Conservation (phyloP, 1,140 invertebrate species). For the Drosophila aff. region DNA sequence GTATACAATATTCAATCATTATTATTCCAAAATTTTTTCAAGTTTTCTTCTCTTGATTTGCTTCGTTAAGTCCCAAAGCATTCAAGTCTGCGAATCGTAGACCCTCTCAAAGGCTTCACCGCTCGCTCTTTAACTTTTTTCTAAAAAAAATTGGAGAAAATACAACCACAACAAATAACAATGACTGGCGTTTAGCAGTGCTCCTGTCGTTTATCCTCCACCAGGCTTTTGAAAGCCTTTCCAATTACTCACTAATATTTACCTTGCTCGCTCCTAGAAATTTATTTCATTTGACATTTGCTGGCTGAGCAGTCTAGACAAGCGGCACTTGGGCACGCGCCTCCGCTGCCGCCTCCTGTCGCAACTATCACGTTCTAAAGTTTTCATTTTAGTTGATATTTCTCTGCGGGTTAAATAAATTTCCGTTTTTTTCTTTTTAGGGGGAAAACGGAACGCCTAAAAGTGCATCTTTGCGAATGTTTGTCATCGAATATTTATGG, state of each 20-base stretch:
- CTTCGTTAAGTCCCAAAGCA: slow-evolving; percentile 44
- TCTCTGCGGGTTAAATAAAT: slow-evolving; percentile 14
- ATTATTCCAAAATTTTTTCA: neutral
- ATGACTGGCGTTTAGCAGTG: slow-evolving; percentile 48
- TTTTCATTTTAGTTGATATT: slow-evolving; percentile 29
- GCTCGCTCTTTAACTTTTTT: slow-evolving; percentile 16
- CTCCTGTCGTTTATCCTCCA: neutral
- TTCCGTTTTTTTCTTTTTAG: neutral
- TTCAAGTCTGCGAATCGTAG: slow-evolving; percentile 3
- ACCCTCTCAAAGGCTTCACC: slow-evolving; percentile 17
- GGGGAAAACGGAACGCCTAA: slow-evolving; percentile 23
- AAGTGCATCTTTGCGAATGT: slow-evolving; percentile 40
- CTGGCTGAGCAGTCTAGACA: slow-evolving; percentile 57
- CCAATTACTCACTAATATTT: slow-evolving; percentile 67
- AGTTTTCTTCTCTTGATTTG: slow-evolving; percentile 38
- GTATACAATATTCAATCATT: neutral
- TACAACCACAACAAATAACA: slow-evolving; percentile 51
- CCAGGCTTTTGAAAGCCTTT: slow-evolving; percentile 34
- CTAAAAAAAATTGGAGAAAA: slow-evolving; percentile 2
- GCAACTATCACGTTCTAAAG: slow-evolving; percentile 33
- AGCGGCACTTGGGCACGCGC: slow-evolving; percentile 64
- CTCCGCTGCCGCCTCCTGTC: slow-evolving; percentile 19
- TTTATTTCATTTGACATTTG: slow-evolving; percentile 66
- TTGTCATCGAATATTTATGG: slow-evolving; percentile 55
- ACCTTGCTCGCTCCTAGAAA: slow-evolving; percentile 49